Percentiles rank a stretch among this genome's conserved stretches.
Conservation (phyloP, 2,113 vertebrate genomes). For the Ardeotis arabs region DNA sequence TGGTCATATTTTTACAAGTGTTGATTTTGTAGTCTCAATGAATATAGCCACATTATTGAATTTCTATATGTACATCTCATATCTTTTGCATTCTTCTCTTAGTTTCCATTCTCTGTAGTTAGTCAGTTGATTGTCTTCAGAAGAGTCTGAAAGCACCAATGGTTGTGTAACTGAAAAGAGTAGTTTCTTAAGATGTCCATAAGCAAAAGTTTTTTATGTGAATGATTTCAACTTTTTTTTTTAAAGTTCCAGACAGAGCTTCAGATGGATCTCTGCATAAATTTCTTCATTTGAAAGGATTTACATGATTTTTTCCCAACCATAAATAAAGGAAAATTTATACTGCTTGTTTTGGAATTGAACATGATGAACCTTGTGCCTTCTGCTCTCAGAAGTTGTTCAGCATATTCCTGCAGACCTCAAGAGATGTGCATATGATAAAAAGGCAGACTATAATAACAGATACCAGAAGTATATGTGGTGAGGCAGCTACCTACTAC, state of each 20-base stretch:
- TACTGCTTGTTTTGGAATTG: background rate
- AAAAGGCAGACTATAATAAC: background rate
- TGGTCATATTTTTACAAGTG: background rate
- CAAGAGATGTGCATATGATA: background rate
- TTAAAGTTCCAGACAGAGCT: background rate
- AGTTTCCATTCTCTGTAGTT: background rate
- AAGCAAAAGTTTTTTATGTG: background rate
- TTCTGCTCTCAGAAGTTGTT: background rate
- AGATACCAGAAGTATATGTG: background rate
- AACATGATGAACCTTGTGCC: rapidly evolving
- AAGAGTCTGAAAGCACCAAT: background rate
- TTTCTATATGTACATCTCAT: background rate
- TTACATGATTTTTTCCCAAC: background rate
- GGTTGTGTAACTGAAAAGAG: background rate
- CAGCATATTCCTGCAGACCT: background rate
- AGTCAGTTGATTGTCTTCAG: background rate
- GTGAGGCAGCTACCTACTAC: background rate
- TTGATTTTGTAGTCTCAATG: background rate
- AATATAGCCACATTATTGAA: background rate
- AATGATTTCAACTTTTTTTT: background rate
- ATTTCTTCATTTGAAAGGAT: background rate
- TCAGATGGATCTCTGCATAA: background rate
- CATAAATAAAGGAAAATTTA: background rate
- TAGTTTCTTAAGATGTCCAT: background rate
- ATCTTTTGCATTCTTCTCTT: background rate